These are phyloP conservation scores for Caenorhabditis sp. DNA, from an alignment of 2,888 invertebrate species.

Conservation along the genomic window DNA sequence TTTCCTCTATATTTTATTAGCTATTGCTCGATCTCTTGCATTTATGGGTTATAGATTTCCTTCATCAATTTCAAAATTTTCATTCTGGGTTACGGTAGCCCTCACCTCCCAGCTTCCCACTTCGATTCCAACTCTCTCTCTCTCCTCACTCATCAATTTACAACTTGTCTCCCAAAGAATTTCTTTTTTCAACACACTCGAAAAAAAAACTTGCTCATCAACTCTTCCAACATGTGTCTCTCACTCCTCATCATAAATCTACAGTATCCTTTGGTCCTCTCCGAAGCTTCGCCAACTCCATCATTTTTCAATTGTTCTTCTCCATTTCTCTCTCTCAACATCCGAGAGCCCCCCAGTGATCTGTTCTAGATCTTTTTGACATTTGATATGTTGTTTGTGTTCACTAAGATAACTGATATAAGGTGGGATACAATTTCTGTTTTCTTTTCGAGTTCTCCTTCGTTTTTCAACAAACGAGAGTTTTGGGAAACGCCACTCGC, in stretches of 20 bases:
- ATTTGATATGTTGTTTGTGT: conserved; percentile 69
- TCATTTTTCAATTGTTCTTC: conserved; percentile 58
- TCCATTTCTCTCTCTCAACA: not conserved
- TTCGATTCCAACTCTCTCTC: conserved; percentile 18
- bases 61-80: not conserved
- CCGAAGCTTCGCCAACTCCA: not conserved
- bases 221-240: conserved; percentile 37
- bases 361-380: conserved; percentile 12
- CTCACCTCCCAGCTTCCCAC: conserved; percentile 22
- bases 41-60: not conserved
- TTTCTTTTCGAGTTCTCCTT: conserved; percentile 25
- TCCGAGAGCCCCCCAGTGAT: not conserved
- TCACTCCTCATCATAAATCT: conserved; percentile 57
- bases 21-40: conserved; percentile 16
- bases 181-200: conserved; percentile 38
- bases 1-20: too few relatives aligned
- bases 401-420: conserved; percentile 62
- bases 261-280: conserved; percentile 32
- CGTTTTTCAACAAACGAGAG: conserved; percentile 43
- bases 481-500: not conserved
- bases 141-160: conserved; percentile 41
- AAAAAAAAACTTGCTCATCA: conserved; percentile 47
- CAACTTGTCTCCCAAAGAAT: conserved; percentile 39
- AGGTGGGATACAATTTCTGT: conserved; percentile 29
- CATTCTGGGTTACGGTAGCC: conserved; percentile 26